Evolutionary conservation across 2,113 vertebrate species (phyloP), one percentile per base, ranked within the genome.

Genomic region (Dipodomys ordii): DNA sequence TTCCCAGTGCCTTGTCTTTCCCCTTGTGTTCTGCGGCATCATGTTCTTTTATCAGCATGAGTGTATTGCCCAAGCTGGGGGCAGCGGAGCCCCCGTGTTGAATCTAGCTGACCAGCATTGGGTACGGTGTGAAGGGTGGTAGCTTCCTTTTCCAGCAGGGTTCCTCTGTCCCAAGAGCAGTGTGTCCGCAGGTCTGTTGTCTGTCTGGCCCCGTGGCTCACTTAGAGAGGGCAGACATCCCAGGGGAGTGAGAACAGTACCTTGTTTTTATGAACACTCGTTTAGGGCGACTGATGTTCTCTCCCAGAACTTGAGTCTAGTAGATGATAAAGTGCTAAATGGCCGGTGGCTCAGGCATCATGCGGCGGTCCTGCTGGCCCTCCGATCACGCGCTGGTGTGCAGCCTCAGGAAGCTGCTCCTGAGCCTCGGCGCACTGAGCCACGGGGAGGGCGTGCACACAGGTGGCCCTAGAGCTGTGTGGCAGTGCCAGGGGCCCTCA

Each of bases 81-180:
- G 60, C 8, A 6, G n/a, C 67, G 67, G 22, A 35, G n/a, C 8
- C n/a, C 23, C 44, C 9, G 6, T 19, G 6, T 8, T 2, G 13
- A 18, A 12, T 32, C 11, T 3, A 23, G 22, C 32, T 27, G 35
- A 12, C 13, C 5, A 15, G 25, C 5, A 0, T 6, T 0, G 19
- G 25, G 7, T 1, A 32, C 15, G 1, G 1, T 4, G 2, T 12
- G 8, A 1, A 16, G 49, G 82, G 3, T 0, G 8, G 20, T 16
- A 9, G 11, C 32, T n/a, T 11, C 6, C 30, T 65, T 20, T 19
- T 64, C 30, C 25, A 1, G 10, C 25, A 2, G n/a, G 67, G 39
- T 28, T 16, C 39, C 39, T 35, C 28, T 2, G 15, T 30, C 32
- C 20, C n/a, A 6, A 5, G 71, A 30, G 18, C 18, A 16, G 46